Evolutionary conservation across 2,113 vertebrate genomes (phyloP).

Genomic region (Ardeotis arabs): DNA sequence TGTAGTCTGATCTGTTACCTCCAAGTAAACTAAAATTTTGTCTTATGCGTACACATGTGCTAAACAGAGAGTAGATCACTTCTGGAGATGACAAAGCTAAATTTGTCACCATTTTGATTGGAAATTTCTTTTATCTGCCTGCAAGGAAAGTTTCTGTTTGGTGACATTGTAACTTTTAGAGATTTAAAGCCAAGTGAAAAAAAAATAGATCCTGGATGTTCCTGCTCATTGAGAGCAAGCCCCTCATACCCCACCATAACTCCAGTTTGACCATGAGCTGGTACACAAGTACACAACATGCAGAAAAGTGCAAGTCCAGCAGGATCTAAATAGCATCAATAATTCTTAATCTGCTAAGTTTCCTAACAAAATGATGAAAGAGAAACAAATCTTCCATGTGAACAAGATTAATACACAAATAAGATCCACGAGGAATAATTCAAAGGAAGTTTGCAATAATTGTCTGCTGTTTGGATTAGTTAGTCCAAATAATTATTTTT

Average conservation of each 20-base stretch:
- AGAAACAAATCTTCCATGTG: not conserved
- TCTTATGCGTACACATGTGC: not conserved
- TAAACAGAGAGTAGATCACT: not conserved
- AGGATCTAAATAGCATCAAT: not conserved
- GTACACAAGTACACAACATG: not conserved
- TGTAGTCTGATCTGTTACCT: not conserved
- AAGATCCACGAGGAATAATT: not conserved
- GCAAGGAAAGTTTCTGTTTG: not conserved
- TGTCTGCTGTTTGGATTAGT: not conserved
- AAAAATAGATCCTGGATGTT: not conserved
- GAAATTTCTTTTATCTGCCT: not conserved
- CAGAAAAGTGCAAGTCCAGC: not conserved
- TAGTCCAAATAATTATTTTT: not conserved
- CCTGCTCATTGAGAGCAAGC: not conserved
- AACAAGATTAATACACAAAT: not conserved
- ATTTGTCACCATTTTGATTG: not conserved
- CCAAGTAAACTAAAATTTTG: not conserved
- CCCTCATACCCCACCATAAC: not conserved
- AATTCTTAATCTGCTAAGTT: not conserved
- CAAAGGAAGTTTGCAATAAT: not conserved
- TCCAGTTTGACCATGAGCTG: not conserved
- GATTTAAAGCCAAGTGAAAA: not conserved
- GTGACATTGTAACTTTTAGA: not conserved
- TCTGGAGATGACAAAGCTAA: not conserved
- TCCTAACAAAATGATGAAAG: not conserved